Percentiles rank a stretch among this genome's conserved stretches.
These are phyloP conservation scores for Andrena bicolor DNA, from an alignment of 2,888 invertebrate species.

Conservation along the genomic window DNA sequence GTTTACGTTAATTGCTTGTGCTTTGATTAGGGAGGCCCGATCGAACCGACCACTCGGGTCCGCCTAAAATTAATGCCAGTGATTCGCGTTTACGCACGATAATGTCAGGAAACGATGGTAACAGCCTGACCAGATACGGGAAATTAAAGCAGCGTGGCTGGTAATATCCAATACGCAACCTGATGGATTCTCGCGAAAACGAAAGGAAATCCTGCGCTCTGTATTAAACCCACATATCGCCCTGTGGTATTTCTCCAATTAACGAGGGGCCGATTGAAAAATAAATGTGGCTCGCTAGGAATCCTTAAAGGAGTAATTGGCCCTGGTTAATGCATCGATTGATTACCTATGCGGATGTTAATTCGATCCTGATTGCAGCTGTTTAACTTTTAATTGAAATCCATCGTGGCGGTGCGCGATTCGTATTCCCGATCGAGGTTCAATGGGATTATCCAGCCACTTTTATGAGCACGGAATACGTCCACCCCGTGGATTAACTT, in stretches of 20 bases:
- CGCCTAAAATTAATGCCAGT: slow-evolving; percentile 65
- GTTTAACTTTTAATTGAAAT: slow-evolving; percentile 72
- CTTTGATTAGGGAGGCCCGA: slow-evolving; percentile 68
- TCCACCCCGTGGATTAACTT: slow-evolving; percentile 60
- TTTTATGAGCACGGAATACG: slow-evolving; percentile 37
- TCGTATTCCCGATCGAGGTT: slow-evolving; percentile 52
- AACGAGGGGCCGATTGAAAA: slow-evolving; percentile 14
- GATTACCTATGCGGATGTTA: slow-evolving; percentile 64
- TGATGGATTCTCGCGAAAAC: too few relatives aligned
- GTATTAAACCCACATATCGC: slow-evolving; percentile 11
- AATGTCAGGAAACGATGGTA: slow-evolving; percentile 39
- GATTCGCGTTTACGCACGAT: slow-evolving; percentile 51
- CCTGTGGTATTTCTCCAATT: neutral
- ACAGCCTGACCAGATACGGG: slow-evolving; percentile 16
- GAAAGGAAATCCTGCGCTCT: neutral
- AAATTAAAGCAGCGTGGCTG: slow-evolving; percentile 18
- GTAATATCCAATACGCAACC: neutral
- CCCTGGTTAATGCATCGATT: slow-evolving; percentile 41
- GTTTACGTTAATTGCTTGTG: slow-evolving; percentile 72
- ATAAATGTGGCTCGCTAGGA: slow-evolving; percentile 5
- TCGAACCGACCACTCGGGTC: slow-evolving; percentile 44
- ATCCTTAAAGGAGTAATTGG: slow-evolving; percentile 16
- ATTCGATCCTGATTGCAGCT: slow-evolving; percentile 63
- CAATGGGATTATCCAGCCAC: slow-evolving; percentile 44
- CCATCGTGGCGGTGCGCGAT: slow-evolving; percentile 43